Percentiles rank a stretch among this genome's conserved stretches.
These are phyloP conservation scores for Machimus atricapillus DNA, from an alignment of 2,888 invertebrate species.

Conservation along the genomic window DNA sequence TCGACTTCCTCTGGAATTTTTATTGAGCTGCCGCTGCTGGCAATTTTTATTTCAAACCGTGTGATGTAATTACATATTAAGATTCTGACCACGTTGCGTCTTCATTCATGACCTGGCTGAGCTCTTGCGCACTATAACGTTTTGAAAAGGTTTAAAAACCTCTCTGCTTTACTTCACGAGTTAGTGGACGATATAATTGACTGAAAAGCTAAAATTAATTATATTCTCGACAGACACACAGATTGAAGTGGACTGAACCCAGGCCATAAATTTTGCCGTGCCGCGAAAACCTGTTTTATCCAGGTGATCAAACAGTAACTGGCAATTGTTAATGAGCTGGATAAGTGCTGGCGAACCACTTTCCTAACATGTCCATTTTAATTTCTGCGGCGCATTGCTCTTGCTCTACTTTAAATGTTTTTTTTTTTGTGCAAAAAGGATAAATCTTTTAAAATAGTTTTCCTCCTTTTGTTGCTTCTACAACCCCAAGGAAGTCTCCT, in stretches of 20 bases:
- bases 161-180: not conserved
- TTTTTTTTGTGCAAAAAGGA: not conserved
- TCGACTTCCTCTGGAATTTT: not conserved
- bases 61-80: not conserved
- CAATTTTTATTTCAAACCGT: not conserved
- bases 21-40: not conserved
- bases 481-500: not conserved
- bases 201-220: not conserved
- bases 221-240: not conserved
- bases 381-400: not conserved
- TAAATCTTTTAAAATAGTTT: not conserved
- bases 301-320: slow-evolving; percentile 8
- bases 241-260: not conserved
- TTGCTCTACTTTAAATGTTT: not conserved
- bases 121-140: not conserved
- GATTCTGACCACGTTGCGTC: not conserved
- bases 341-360: slow-evolving; percentile 19
- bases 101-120: not conserved
- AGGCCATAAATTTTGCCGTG: not conserved
- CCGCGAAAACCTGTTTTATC: slow-evolving; percentile 13
- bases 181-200: not conserved
- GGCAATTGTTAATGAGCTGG: not conserved
- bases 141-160: not conserved
- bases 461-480: no score
- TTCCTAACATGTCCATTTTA: slow-evolving; percentile 4